Conservation (phyloP, 2,113 vertebrate genomes). For the Vimba vimba region DNA sequence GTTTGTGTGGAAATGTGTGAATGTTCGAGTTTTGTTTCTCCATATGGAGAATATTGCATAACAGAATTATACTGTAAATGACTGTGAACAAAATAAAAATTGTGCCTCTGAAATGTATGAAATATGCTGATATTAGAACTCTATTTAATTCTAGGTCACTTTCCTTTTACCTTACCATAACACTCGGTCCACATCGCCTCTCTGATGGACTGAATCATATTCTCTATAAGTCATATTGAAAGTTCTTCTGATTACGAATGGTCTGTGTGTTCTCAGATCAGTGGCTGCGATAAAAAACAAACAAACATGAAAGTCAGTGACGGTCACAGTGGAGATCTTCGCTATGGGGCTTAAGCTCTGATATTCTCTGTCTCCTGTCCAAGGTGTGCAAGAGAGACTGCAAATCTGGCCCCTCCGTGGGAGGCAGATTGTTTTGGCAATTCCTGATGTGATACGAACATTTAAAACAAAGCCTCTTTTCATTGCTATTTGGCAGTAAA, state of each 20-base stretch:
- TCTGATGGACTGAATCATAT: conserved; percentile 38
- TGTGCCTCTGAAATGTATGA: not conserved
- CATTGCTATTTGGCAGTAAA: conserved; percentile 72
- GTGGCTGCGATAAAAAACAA: conserved; percentile 38
- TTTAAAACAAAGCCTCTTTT: conserved; percentile 72
- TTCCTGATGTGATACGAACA: conserved; percentile 63
- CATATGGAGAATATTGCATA: conserved; percentile 1
- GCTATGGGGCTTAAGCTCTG: conserved; percentile 8
- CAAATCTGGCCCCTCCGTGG: conserved; percentile 67
- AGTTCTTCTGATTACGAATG: conserved; percentile 41
- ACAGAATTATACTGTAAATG: conserved; percentile 3
- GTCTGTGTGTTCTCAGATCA: conserved; percentile 59
- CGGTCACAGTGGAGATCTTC: conserved; percentile 30
- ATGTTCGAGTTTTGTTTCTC: not conserved
- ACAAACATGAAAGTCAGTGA: conserved; percentile 39
- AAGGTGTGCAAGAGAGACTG: conserved; percentile 60
- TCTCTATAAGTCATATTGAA: conserved; percentile 19
- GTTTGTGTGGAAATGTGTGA: not conserved
- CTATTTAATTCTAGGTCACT: not conserved
- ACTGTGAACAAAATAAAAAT: not conserved
- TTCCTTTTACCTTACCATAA: conserved; percentile 8
- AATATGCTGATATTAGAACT: not conserved
- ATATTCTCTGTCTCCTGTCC: conserved; percentile 22
- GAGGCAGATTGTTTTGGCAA: conserved; percentile 73
- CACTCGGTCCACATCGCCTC: not conserved